Conservation (phyloP, 2,797 vertebrate genomes). For the Mus minutoides region DNA sequence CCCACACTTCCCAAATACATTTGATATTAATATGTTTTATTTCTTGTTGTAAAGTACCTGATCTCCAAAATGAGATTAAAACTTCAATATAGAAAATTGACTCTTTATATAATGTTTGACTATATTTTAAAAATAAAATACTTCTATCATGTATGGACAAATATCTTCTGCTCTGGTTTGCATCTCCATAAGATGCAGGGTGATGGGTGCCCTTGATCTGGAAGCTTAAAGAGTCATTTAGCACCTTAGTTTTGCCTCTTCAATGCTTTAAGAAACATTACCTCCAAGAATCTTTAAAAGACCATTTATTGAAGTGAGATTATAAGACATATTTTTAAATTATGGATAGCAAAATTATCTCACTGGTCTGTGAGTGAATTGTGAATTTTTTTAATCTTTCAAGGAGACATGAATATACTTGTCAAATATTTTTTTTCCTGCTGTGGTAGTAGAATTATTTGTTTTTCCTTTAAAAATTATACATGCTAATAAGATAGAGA, state of each 20-base stretch:
- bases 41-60: constrained; percentile 65
- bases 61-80: constrained; percentile 71
- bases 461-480: not conserved
- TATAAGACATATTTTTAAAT: not conserved
- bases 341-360: not conserved
- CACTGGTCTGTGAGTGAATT: not conserved
- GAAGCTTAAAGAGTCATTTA: not conserved
- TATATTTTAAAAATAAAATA: constrained; percentile 7
- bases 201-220: not conserved
- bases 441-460: not conserved
- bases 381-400: not conserved
- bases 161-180: not conserved
- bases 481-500: not conserved
- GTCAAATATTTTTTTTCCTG: constrained; percentile 24
- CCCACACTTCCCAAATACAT: constrained; percentile 67
- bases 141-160: not conserved
- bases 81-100: constrained; percentile 41
- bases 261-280: not conserved
- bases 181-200: not conserved
- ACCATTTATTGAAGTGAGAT: not conserved
- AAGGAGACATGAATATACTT: not conserved
- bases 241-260: not conserved
- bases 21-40: constrained; percentile 71
- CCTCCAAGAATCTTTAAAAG: not conserved
- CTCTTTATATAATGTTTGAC: not conserved